These are phyloP conservation scores for Plagodis dolabraria DNA, from an alignment of 2,888 invertebrate species.

Conservation along the genomic window DNA sequence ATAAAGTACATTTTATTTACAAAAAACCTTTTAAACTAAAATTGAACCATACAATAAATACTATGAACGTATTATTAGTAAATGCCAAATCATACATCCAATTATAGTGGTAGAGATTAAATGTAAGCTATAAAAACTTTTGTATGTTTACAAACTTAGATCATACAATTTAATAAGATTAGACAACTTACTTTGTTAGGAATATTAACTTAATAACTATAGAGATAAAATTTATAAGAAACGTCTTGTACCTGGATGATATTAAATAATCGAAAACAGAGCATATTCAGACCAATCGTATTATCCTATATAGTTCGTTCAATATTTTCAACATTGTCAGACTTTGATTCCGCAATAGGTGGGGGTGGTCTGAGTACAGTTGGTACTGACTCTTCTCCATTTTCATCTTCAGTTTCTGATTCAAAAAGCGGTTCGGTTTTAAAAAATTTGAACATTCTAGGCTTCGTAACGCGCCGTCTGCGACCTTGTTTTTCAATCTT, in stretches of 20 bases:
- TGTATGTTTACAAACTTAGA: no score
- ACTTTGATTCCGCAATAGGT: constrained; percentile 59
- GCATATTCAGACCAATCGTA: not conserved
- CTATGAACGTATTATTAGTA: constrained; percentile 31
- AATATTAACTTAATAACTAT: not conserved
- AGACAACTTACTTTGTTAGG: no score
- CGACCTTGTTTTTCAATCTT: constrained; percentile 60
- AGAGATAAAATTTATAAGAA: not conserved
- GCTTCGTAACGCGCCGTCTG: constrained; percentile 62
- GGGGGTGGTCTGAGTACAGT: constrained; percentile 63
- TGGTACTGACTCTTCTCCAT: constrained; percentile 53
- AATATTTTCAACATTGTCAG: constrained; percentile 36
- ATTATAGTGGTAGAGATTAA: constrained; percentile 19
- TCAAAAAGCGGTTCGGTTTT: constrained; percentile 72
- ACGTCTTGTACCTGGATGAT: constrained; percentile 9
- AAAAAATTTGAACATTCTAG: constrained; percentile 60
- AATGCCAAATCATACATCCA: constrained; percentile 35
- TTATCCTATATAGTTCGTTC: constrained; percentile 22
- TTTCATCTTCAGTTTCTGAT: constrained; percentile 54
- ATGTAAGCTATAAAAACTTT: not conserved
- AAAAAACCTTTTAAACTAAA: constrained; percentile 33
- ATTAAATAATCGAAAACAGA: constrained; percentile 10
- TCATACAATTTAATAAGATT: no score
- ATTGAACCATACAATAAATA: constrained; percentile 14
- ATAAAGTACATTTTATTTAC: constrained; percentile 26